Base-by-base conservation (phyloP, 2,888 invertebrate species). In the Cheilosia vernalis region DNA sequence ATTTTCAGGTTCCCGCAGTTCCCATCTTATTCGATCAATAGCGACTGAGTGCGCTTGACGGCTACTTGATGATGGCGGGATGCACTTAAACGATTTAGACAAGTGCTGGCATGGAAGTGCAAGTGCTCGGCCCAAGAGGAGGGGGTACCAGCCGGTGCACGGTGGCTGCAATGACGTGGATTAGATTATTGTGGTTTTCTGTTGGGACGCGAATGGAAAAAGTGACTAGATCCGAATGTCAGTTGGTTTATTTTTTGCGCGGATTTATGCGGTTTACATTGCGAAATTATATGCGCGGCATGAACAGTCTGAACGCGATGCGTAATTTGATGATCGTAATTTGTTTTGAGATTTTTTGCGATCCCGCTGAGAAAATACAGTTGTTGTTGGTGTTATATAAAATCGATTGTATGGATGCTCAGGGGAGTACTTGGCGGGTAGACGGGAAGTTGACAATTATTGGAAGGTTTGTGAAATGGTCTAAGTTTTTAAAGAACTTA, bases 21-120 rank as follows among this genome's bases (percentile, higher is more conserved):
- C 85, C 85, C 85, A 85, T 67, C 81, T 61, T 42, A 67, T 60
- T 33, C 67, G 61, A 73, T 80, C 81, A 55, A 81, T 70, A 53
- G 66, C 55, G 76, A 76, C 60, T 77, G 76, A 81, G 66, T 81
- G 70, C 66, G 53, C 60, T 64, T 63, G 61, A n/a, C 76, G 42
- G 74, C 69, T 66, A 61, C 77, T 82, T 66, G 70, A 85, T 70
- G 74, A 79, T 67, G 67, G 84, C 80, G 85, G 80, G 85, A 85
- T 85, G 85, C 76, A 81, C 77, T 85, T 85, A 81, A 85, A 85
- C 81, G 85, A 85, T 85, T 81, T 61, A 72, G 67, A 72, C 76
- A 80, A 85, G 85, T 81, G 85, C 56, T 4, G 66, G 64, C 19
- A 42, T 72, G 80, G 66, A 74, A 74, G 72, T 79, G 79, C 58